Evolutionary conservation across 1,140 invertebrate species (phyloP), one percentile per base, ranked within the genome.

Genomic region (Potamilus streckersoni): DNA sequence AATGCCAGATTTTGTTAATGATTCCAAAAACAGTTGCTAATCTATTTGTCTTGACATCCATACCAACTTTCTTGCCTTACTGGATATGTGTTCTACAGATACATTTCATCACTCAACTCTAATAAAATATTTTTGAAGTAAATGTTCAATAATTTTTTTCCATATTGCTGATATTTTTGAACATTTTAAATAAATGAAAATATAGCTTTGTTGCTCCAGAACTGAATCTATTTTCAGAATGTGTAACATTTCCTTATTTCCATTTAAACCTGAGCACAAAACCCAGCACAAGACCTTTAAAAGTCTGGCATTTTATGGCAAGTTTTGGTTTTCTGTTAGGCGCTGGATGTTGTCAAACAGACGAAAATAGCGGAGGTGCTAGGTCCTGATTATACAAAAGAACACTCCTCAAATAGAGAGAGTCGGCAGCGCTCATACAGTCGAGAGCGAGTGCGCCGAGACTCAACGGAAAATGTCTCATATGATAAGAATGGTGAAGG

Each of bases 261-360:
- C 11, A 49, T 49, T 49, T 49, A 49, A 49, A 49, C 38, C 38
- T 49, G 11, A 49, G 38, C 38, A 49, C 38, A 8, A 49, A 49
- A 49, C 38, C 38, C 38, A 8, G 38, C 38, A 49, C 38, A 49
- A 49, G 38, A 49, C 38, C 38, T 49, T 6, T 49, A 49, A 4
- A 49, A 49, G 38, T 62, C 69, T 60, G 69, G 69, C 75, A 72
- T 71, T 63, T 71, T 67, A 77, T 71, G 75, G 69, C 75, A 72
- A n/a, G 70, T 81, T 86, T 85, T 84, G 83, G 83, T 86, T 85
- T 84, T 82, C 75, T 79, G 75, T 80, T 86, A 95, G 94, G 95
- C 95, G 74, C 92, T 96, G 89, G 95, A 97, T 91, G 93, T 96
- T 82, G 95, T 96, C 78, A 96, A 96, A 91, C 95, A 96, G 91